phyloP scores from a whole-genome alignment of 2,888 invertebrate genomes.

The Lepidocyrtoides sp. region DNA sequence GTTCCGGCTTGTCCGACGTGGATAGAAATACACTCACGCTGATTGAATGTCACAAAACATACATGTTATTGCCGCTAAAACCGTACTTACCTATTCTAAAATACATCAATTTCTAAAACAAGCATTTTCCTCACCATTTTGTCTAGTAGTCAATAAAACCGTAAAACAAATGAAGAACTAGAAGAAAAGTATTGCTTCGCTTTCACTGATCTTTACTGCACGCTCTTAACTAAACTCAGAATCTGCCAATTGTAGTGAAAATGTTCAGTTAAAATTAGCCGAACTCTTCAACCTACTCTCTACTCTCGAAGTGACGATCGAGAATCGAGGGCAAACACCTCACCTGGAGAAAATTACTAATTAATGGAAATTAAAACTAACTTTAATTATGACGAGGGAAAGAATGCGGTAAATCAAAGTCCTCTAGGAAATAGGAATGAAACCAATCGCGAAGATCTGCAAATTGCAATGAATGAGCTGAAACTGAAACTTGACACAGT shows the following conservation, averaged over 20 bases:
- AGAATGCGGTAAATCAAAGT: background rate
- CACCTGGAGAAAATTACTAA: slow-evolving; percentile 4
- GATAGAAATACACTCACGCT: slow-evolving; percentile 95
- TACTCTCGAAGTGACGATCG: slow-evolving; percentile 21
- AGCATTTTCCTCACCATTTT: background rate
- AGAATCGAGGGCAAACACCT: background rate
- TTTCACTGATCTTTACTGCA: too few species aligned
- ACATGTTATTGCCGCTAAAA: background rate
- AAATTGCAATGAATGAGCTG: background rate
- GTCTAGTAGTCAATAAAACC: background rate
- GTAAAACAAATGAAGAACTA: background rate
- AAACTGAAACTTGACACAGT: background rate
- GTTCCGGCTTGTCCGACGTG: slow-evolving; percentile 95
- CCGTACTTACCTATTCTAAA: too few species aligned
- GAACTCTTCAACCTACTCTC: background rate
- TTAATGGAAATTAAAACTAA: slow-evolving; percentile 8
- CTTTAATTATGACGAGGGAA: background rate
- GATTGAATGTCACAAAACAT: background rate
- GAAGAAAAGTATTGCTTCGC: too few species aligned
- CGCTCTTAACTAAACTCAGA: background rate
- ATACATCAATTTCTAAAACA: too few species aligned
- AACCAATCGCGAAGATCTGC: background rate
- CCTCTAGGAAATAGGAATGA: background rate
- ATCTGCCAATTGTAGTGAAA: background rate
- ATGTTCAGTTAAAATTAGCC: background rate